Evolutionary conservation across 2,113 vertebrate genomes (phyloP).

Genomic region (Bufo bufo): DNA sequence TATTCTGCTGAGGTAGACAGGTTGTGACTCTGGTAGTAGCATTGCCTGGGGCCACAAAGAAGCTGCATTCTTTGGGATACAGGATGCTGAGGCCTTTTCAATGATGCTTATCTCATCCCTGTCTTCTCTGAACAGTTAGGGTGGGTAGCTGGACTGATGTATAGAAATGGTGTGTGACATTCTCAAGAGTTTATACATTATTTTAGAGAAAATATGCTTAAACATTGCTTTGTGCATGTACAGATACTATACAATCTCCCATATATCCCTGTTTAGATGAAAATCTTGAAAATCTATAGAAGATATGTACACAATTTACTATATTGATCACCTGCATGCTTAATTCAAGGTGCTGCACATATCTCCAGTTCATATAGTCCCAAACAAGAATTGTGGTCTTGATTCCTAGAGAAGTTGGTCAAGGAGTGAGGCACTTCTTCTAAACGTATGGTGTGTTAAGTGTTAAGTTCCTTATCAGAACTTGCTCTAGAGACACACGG

Average conservation of each 20-base stretch:
- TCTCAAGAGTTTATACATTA: not conserved
- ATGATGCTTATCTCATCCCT: conserved; percentile 1
- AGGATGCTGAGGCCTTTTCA: conserved; percentile 33
- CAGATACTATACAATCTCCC: not conserved
- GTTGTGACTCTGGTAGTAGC: not conserved
- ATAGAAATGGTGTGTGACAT: not conserved
- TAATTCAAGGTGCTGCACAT: not conserved
- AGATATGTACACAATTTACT: not conserved
- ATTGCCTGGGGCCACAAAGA: conserved; percentile 20
- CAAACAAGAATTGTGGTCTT: not conserved
- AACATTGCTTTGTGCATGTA: not conserved
- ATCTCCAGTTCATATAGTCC: not conserved
- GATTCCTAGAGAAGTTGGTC: not conserved
- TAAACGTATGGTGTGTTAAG: not conserved
- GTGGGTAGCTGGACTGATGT: not conserved
- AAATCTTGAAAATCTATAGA: not conserved
- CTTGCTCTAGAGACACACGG: not conserved
- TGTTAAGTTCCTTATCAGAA: not conserved
- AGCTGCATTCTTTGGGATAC: conserved; percentile 16
- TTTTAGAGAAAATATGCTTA: not conserved
- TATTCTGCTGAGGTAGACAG: not conserved
- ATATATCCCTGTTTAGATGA: not conserved
- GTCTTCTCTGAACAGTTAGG: conserved; percentile 17
- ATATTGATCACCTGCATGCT: not conserved
- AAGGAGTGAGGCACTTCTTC: not conserved